A percentile compares a stretch with the other conserved stretches of the same genome.
Evolutionary conservation across 2,888 invertebrate genomes (phyloP).

Genomic region (Saturnia pavonia): DNA sequence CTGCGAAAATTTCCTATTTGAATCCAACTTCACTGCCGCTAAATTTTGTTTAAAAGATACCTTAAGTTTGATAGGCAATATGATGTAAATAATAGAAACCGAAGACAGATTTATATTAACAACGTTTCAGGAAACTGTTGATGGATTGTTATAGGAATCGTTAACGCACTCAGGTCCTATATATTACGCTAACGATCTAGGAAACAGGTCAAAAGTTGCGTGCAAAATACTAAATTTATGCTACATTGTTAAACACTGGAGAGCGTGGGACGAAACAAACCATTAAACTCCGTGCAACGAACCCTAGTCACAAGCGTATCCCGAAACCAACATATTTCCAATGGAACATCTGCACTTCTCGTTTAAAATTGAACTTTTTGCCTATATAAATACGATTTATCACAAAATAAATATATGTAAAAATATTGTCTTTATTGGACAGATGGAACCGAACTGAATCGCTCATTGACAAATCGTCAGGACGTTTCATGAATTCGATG

Average conservation of each 20-base stretch:
- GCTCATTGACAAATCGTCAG: slow-evolving; percentile 16
- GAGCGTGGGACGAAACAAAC: slow-evolving; percentile 26
- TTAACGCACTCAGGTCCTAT: neutral
- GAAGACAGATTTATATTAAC: neutral
- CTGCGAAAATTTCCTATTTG: neutral
- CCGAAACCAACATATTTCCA: slow-evolving; percentile 2
- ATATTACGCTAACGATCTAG: neutral
- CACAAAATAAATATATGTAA: neutral
- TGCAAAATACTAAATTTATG: slow-evolving; percentile 16
- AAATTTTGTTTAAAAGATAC: neutral
- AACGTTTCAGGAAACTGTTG: neutral
- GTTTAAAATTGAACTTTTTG: slow-evolving; percentile 12
- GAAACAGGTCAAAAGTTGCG: slow-evolving; percentile 15
- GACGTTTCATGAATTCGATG: neutral
- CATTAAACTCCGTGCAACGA: slow-evolving; percentile 24
- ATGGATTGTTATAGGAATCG: neutral
- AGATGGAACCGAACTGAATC: slow-evolving; percentile 20
- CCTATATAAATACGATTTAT: neutral
- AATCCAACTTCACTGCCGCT: neutral
- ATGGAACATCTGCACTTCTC: neutral
- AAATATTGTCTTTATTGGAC: slow-evolving; percentile 20
- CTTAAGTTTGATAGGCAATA: neutral
- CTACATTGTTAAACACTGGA: slow-evolving; percentile 17
- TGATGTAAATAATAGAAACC: neutral
- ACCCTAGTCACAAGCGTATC: slow-evolving; percentile 12